Evolutionary conservation across 2,797 vertebrate species (phyloP).

Genomic region (Lutjanus argentimaculatus): DNA sequence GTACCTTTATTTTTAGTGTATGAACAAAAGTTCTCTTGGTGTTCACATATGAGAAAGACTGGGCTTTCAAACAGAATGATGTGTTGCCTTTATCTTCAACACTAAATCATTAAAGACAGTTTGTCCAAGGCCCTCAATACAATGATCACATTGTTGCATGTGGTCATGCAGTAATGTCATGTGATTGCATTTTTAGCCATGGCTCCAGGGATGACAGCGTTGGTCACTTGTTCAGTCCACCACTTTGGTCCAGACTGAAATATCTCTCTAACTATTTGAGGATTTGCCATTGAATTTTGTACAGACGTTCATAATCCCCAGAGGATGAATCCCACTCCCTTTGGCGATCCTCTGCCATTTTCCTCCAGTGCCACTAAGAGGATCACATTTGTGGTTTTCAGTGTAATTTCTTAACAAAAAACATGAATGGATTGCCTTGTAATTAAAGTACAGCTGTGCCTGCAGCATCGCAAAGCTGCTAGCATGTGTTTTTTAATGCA

Average conservation of each 20-base stretch:
- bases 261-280: neutral
- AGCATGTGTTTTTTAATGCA: neutral
- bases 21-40: neutral
- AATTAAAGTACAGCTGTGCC: neutral
- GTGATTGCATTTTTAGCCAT: neutral
- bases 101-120: neutral
- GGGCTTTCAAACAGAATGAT: neutral
- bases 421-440: neutral
- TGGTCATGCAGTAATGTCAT: constrained; percentile 1
- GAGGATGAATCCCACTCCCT: neutral
- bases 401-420: neutral
- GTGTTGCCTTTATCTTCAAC: neutral
- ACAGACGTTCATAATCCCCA: neutral
- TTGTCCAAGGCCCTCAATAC: neutral
- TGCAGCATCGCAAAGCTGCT: neutral
- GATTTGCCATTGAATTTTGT: no score
- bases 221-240: neutral
- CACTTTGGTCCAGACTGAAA: neutral
- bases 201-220: neutral
- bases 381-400: neutral
- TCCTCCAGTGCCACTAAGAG: neutral
- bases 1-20: no score
- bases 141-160: neutral
- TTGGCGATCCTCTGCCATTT: neutral
- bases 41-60: neutral